A percentile compares a stretch with the other conserved stretches of the same genome.
These are phyloP conservation scores for Drosophila prosaltans DNA, from an alignment of 1,140 invertebrate genomes.

Conservation along the genomic window DNA sequence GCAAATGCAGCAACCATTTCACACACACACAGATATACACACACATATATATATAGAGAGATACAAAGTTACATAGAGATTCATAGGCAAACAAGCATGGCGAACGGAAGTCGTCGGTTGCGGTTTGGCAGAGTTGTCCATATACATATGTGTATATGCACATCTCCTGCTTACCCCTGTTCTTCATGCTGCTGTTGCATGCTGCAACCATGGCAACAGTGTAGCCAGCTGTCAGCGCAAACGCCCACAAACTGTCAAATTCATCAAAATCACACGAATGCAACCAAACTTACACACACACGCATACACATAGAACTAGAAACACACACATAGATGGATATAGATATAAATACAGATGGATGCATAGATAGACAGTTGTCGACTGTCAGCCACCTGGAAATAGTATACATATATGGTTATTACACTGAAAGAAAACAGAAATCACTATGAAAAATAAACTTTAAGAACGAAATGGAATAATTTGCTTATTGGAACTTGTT, in stretches of 20 bases:
- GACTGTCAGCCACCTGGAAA: conserved; percentile 70
- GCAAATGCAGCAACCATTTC: conserved; percentile 78
- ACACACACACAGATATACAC: background rate
- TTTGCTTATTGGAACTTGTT: too few species aligned
- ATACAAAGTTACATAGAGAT: conserved; percentile 32
- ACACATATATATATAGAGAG: too few species aligned
- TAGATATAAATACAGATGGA: conserved; percentile 32
- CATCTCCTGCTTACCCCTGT: background rate
- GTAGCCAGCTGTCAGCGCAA: conserved; percentile 76
- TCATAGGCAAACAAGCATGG: conserved; percentile 70
- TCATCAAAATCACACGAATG: conserved; percentile 82
- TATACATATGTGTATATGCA: conserved; percentile 20
- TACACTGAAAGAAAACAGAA: background rate
- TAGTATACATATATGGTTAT: conserved; percentile 24
- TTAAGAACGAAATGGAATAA: too few species aligned
- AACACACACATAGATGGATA: conserved; percentile 11
- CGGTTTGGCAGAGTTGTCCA: conserved; percentile 68
- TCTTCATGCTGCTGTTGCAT: background rate
- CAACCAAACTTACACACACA: conserved; percentile 44
- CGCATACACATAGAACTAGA: conserved; percentile 15
- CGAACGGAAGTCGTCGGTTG: conserved; percentile 76
- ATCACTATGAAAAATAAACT: background rate
- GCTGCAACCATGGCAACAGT: conserved; percentile 57
- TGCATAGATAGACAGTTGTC: conserved; percentile 63
- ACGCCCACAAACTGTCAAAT: conserved; percentile 82